Percentiles rank a stretch among this genome's conserved stretches.
Conservation (phyloP, 35 echinoderm and acorn worm genomes). For the Strongylocentrotus purpuratus region DNA sequence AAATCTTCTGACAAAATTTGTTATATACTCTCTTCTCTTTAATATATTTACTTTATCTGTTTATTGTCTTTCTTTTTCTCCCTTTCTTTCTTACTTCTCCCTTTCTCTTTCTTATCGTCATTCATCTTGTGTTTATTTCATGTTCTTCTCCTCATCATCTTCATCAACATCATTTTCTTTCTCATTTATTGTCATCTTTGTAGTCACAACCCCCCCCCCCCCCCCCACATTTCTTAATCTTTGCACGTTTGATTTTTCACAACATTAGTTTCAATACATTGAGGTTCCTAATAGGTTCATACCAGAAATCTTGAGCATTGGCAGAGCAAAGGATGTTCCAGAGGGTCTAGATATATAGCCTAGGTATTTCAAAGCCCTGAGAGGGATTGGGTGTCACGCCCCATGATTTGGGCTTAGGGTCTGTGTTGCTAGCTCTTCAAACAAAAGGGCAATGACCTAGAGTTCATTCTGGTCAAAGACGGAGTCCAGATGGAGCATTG, state of each 20-base stretch:
- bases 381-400: not conserved
- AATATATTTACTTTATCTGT: too few relatives aligned
- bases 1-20: not conserved
- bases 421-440: not conserved
- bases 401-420: not conserved
- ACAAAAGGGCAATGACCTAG: constrained; percentile 5
- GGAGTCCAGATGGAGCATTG: not conserved
- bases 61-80: not conserved
- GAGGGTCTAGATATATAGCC: not conserved
- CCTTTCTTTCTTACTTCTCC: not conserved
- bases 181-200: too few relatives aligned
- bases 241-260: too few relatives aligned
- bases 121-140: not conserved
- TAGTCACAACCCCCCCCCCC: too few relatives aligned
- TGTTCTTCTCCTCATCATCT: too few relatives aligned
- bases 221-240: too few relatives aligned
- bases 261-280: too few relatives aligned
- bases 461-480: not conserved
- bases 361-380: not conserved
- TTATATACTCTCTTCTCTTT: not conserved
- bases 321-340: too few relatives aligned
- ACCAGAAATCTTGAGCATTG: too few relatives aligned
- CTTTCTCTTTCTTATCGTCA: not conserved
- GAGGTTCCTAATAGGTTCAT: too few relatives aligned
- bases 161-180: too few relatives aligned